These are phyloP conservation scores for Telmatherina bonti DNA, from an alignment of 2,797 vertebrate species.

Conservation along the genomic window DNA sequence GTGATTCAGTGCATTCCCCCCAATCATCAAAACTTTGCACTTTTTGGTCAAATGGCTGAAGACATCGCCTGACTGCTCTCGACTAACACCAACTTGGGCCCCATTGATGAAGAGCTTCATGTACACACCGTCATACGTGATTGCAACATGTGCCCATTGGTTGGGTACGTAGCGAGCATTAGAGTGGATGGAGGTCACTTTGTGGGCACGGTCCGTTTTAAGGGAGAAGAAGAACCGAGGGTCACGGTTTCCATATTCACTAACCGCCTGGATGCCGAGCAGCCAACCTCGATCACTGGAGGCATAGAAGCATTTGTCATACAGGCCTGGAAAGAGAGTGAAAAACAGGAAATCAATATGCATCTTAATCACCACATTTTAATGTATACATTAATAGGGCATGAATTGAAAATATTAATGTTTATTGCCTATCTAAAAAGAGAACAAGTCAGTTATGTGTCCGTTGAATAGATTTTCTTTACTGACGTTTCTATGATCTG, in stretches of 20 bases:
- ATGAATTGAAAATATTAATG: slow-evolving; percentile 3
- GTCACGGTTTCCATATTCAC: slow-evolving; percentile 93
- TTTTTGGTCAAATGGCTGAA: slow-evolving; percentile 95
- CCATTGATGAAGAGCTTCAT: slow-evolving; percentile 98
- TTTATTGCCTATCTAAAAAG: background rate
- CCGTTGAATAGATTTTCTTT: background rate
- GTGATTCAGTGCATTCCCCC: slow-evolving; percentile 93
- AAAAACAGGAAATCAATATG: slow-evolving; percentile 23
- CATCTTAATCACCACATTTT: slow-evolving; percentile 7
- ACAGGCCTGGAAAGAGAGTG: slow-evolving; percentile 87
- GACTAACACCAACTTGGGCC: slow-evolving; percentile 93
- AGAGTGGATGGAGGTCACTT: slow-evolving; percentile 91
- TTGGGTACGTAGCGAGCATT: slow-evolving; percentile 91
- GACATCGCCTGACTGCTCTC: slow-evolving; percentile 93
- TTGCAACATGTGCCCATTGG: slow-evolving; percentile 93
- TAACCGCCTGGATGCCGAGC: slow-evolving; percentile 93
- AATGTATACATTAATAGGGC: background rate
- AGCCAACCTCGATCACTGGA: slow-evolving; percentile 97
- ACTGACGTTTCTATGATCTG: background rate
- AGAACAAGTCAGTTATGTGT: background rate
- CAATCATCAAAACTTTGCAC: slow-evolving; percentile 97
- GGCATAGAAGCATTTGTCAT: slow-evolving; percentile 99
- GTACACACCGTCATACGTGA: slow-evolving; percentile 91
- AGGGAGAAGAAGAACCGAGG: slow-evolving; percentile 98
- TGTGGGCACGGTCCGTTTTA: slow-evolving; percentile 97